A percentile compares a stretch with the other conserved stretches of the same genome.
Conservation (phyloP, 2,797 vertebrate species). For the Vireo griseus region DNA sequence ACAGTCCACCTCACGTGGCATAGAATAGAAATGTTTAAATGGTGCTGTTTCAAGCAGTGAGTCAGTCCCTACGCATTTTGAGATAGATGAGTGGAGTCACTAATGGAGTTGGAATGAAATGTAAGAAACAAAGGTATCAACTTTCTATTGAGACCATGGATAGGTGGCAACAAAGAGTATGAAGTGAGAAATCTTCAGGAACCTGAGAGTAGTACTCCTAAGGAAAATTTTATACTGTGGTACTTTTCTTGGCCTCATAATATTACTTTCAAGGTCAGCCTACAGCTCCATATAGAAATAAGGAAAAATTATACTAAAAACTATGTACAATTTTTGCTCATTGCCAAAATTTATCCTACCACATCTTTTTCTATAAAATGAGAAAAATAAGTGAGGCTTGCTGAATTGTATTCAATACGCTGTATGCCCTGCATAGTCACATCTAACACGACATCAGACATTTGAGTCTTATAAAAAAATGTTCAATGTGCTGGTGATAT, state of each 20-base stretch:
- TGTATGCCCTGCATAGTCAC: not conserved
- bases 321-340: not conserved
- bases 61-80: not conserved
- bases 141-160: not conserved
- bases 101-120: not conserved
- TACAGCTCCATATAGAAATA: not conserved
- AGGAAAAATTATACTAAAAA: not conserved
- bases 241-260: not conserved
- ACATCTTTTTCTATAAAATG: not conserved
- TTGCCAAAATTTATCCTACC: not conserved
- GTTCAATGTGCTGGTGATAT: not conserved
- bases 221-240: not conserved
- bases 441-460: not conserved
- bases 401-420: not conserved
- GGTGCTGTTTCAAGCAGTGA: rapidly evolving
- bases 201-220: rapidly evolving
- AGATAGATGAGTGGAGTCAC: not conserved
- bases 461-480: not conserved
- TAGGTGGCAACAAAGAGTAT: not conserved
- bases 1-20: not conserved
- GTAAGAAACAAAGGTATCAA: not conserved
- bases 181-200: not conserved
- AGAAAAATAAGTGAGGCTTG: not conserved
- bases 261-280: not conserved
- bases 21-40: not conserved